Conservation (phyloP, 2,888 invertebrate genomes). For the Drosophila vallismaia region DNA sequence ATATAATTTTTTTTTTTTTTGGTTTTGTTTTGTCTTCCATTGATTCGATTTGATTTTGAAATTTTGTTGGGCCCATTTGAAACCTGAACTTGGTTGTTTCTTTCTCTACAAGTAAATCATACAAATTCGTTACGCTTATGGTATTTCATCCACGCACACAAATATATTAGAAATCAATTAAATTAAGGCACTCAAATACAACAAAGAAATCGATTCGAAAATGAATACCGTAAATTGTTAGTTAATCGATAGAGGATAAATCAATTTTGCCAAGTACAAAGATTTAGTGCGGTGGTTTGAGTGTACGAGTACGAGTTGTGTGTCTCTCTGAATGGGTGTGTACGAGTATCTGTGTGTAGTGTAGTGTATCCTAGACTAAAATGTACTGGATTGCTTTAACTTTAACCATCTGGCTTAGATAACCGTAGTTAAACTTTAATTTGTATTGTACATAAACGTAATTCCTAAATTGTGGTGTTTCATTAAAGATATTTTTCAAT, state of each 20-base stretch:
- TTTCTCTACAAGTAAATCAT: slow-evolving; percentile 52
- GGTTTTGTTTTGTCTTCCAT: slow-evolving; percentile 22
- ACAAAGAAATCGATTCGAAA: slow-evolving; percentile 43
- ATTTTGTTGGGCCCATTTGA: slow-evolving; percentile 74
- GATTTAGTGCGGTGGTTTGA: slow-evolving; percentile 69
- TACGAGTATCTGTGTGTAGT: neutral
- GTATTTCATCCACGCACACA: slow-evolving; percentile 39
- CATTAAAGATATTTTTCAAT: slow-evolving; percentile 55
- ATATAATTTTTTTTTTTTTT: neutral
- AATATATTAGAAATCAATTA: slow-evolving; percentile 52
- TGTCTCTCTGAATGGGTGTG: slow-evolving; percentile 31
- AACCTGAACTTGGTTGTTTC: slow-evolving; percentile 71
- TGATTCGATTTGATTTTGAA: slow-evolving; percentile 24
- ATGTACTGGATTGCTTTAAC: slow-evolving; percentile 65
- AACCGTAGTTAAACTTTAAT: slow-evolving; percentile 48
- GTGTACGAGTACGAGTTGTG: slow-evolving; percentile 34
- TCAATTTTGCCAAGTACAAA: slow-evolving; percentile 61
- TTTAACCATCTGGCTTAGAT: slow-evolving; percentile 40
- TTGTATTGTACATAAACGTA: slow-evolving; percentile 44
- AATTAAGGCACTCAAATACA: slow-evolving; percentile 77
- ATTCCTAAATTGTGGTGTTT: slow-evolving; percentile 43
- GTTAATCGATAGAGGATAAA: slow-evolving; percentile 31
- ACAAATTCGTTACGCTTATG: slow-evolving; percentile 34
- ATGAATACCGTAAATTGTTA: slow-evolving; percentile 26
- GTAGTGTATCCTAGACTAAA: slow-evolving; percentile 37